Conservation (phyloP, 2,113 vertebrate species). For the Lepisosteus osseus region DNA sequence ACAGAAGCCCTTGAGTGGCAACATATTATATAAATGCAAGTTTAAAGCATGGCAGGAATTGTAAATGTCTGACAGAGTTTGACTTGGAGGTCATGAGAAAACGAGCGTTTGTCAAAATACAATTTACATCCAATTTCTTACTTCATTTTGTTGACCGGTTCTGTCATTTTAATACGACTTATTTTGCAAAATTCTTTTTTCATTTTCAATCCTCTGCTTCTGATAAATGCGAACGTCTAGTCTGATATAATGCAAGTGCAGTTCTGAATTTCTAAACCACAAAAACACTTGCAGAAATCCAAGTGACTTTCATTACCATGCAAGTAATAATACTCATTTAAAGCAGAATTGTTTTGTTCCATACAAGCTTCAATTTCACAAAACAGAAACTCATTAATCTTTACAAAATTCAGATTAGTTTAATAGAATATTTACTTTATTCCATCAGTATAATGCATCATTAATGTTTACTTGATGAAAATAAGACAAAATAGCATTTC, state of each 20-base stretch:
- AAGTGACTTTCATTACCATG: not conserved
- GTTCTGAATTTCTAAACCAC: slow-evolving; percentile 29
- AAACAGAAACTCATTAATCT: too few species aligned
- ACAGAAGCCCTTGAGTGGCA: slow-evolving; percentile 81
- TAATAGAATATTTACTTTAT: too few species aligned
- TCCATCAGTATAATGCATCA: too few species aligned
- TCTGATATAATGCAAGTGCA: slow-evolving; percentile 38
- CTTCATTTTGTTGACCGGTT: slow-evolving; percentile 72
- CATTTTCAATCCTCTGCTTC: slow-evolving; percentile 53
- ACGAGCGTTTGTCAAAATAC: slow-evolving; percentile 70
- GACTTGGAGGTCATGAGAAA: slow-evolving; percentile 59
- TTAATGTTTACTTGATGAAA: not conserved
- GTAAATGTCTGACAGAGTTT: slow-evolving; percentile 61
- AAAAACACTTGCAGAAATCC: not conserved
- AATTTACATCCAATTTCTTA: slow-evolving; percentile 74
- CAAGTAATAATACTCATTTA: not conserved
- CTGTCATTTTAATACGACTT: slow-evolving; percentile 72
- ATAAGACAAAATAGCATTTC: not conserved
- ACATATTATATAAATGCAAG: slow-evolving; percentile 65
- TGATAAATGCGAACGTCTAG: slow-evolving; percentile 44
- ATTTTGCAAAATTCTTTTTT: slow-evolving; percentile 66
- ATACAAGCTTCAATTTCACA: too few species aligned
- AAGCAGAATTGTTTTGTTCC: too few species aligned
- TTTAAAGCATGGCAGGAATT: slow-evolving; percentile 63
- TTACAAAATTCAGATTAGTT: too few species aligned